These are phyloP conservation scores for Copidosoma aretas DNA, from an alignment of 2,888 invertebrate genomes.

Conservation along the genomic window DNA sequence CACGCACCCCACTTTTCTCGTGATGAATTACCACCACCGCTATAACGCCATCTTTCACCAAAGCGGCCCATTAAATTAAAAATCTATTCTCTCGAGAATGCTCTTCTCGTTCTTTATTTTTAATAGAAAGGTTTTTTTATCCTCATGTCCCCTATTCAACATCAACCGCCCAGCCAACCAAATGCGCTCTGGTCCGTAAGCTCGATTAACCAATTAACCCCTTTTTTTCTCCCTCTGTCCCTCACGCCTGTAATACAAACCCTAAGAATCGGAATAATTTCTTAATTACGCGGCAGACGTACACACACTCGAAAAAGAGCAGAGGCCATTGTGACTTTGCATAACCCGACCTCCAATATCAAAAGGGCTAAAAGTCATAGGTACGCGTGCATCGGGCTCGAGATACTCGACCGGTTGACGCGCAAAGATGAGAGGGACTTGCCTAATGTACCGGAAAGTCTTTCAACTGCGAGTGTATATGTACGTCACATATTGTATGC, in stretches of 20 bases:
- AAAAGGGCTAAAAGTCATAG: too few relatives aligned
- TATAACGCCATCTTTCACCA: too few relatives aligned
- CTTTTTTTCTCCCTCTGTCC: background rate
- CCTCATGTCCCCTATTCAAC: background rate
- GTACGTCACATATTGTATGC: too few relatives aligned
- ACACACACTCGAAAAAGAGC: too few relatives aligned
- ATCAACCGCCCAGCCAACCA: background rate
- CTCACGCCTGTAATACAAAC: background rate
- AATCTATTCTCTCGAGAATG: too few relatives aligned
- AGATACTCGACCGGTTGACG: constrained; percentile 1
- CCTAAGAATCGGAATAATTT: constrained; percentile 48
- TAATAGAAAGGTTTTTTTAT: too few relatives aligned
- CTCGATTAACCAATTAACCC: constrained; percentile 48
- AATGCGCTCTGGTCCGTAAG: constrained; percentile 41
- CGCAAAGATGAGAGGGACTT: constrained; percentile 47
- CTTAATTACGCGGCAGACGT: constrained; percentile 52
- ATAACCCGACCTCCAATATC: constrained; percentile 50
- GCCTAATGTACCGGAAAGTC: constrained; percentile 56
- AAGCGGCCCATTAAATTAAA: too few relatives aligned
- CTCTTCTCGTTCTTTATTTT: too few relatives aligned
- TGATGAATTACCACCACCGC: constrained; percentile 45
- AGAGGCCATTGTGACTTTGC: constrained; percentile 43
- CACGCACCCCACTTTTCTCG: constrained; percentile 36
- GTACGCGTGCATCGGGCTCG: constrained; percentile 15
- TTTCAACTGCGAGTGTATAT: constrained; percentile 19